Conservation (phyloP, 2,888 invertebrate species). For the Cryptosula pallasiana region DNA sequence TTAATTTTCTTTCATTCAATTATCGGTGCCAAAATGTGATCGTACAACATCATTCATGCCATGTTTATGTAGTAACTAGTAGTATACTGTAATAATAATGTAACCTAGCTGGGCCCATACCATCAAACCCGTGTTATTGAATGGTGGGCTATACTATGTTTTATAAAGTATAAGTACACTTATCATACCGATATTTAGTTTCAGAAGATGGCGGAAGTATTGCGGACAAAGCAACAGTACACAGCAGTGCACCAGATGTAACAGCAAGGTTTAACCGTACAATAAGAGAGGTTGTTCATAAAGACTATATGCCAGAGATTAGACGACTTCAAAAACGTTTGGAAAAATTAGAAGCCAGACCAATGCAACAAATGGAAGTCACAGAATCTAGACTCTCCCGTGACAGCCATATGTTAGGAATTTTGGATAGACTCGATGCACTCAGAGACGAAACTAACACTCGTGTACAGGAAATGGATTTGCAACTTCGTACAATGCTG, state of each 20-base stretch:
- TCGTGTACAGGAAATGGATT: neutral
- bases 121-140: no score
- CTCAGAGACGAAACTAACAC: neutral
- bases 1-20: no score
- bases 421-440: neutral
- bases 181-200: no score
- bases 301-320: conserved; percentile 21
- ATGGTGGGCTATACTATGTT: no score
- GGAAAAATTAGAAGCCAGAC: neutral
- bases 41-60: no score
- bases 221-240: neutral
- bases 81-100: no score
- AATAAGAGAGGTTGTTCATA: conserved; percentile 7
- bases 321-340: neutral
- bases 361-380: neutral
- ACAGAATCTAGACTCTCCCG: neutral
- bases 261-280: neutral
- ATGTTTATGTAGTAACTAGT: no score
- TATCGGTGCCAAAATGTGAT: no score
- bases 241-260: neutral
- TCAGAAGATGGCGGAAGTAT: no score
- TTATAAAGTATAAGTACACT: no score
- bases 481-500: neutral
- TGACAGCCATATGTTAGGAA: neutral
- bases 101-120: no score